Conservation (phyloP, 2,797 vertebrate species). For the Saxicola maurus region DNA sequence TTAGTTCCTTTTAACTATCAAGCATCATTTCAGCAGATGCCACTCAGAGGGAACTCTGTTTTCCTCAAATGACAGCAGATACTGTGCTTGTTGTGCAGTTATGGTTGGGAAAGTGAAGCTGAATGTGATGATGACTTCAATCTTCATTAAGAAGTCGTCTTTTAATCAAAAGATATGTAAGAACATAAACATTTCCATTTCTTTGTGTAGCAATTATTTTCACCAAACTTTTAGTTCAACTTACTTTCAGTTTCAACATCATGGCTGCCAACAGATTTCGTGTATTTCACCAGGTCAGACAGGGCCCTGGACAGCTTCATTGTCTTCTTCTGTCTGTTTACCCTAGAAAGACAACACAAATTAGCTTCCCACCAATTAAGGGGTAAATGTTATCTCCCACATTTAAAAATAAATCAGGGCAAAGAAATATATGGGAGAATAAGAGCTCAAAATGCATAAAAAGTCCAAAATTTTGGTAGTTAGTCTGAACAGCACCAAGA, state of each 20-base stretch:
- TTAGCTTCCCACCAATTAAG: neutral
- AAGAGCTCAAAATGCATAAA: neutral
- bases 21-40: neutral
- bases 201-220: neutral
- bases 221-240: neutral
- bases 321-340: constrained; percentile 86
- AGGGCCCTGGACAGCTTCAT: constrained; percentile 95
- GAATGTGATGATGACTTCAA: neutral
- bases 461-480: neutral
- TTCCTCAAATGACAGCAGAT: neutral
- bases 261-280: constrained; percentile 87
- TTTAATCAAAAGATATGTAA: neutral
- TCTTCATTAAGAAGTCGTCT: neutral
- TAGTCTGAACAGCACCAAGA: neutral
- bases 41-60: neutral
- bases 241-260: constrained; percentile 89
- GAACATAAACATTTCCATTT: neutral
- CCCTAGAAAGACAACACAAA: constrained; percentile 63
- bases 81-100: neutral
- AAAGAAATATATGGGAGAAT: neutral
- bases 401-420: neutral
- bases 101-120: neutral
- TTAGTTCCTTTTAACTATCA: neutral
- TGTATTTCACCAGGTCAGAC: constrained; percentile 97
- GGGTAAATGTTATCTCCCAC: neutral